A percentile compares a stretch with the other conserved stretches of the same genome.
phyloP scores from a whole-genome alignment of 1,140 invertebrate species.

The Sycobia sp. region DNA sequence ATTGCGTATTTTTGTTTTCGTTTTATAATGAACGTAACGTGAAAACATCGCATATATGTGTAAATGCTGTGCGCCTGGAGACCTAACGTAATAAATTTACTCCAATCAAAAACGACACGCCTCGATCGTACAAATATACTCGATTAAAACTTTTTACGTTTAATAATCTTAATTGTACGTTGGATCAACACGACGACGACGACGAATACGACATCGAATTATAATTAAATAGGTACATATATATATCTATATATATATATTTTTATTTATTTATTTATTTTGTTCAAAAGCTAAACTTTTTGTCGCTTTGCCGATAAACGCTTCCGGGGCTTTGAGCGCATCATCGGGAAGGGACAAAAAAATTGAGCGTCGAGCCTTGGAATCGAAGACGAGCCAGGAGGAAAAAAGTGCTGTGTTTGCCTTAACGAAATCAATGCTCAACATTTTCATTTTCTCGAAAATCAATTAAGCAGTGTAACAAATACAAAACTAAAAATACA shows the following conservation, averaged over 20 bases:
- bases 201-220: slow-evolving; percentile 51
- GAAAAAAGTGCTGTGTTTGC: slow-evolving; percentile 9
- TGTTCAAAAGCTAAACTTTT: not conserved
- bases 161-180: slow-evolving; percentile 25
- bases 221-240: slow-evolving; percentile 35
- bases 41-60: not conserved
- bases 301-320: not conserved
- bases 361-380: not conserved
- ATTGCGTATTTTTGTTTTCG: not conserved
- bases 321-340: not conserved
- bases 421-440: slow-evolving; percentile 11
- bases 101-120: not conserved
- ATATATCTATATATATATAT: too few relatives aligned
- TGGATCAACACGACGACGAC: slow-evolving; percentile 43
- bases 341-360: slow-evolving; percentile 11
- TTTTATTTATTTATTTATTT: slow-evolving; percentile 25
- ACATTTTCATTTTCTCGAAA: not conserved
- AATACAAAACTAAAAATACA: too few relatives aligned
- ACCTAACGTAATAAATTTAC: slow-evolving; percentile 4
- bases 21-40: slow-evolving; percentile 2
- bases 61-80: not conserved
- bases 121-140: not conserved
- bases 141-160: not conserved
- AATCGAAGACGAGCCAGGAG: slow-evolving; percentile 11
- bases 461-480: too few relatives aligned